Conservation (phyloP, 2,888 invertebrate genomes). For the Frankliniella fusca region DNA sequence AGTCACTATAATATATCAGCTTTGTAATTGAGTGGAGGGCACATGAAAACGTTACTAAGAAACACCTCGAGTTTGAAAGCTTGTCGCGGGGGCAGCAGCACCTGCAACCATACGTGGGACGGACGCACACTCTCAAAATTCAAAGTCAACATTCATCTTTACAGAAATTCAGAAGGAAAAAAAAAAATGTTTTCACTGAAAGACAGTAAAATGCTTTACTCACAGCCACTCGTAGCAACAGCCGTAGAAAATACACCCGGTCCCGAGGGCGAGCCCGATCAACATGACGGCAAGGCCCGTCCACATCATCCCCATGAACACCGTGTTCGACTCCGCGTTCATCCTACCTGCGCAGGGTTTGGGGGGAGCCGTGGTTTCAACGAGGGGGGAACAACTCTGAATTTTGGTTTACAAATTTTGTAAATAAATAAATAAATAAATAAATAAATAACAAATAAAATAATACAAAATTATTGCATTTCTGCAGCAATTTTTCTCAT, state of each 20-base stretch:
- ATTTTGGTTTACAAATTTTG: no score
- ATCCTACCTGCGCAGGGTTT: neutral
- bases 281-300: neutral
- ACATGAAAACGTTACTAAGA: neutral
- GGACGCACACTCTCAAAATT: neutral
- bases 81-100: neutral
- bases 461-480: no score
- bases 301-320: conserved; percentile 14
- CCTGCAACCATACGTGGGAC: neutral
- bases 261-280: neutral
- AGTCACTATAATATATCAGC: no score
- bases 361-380: no score
- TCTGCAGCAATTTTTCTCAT: no score
- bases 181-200: no score
- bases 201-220: neutral
- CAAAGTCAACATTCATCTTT: neutral
- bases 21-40: neutral
- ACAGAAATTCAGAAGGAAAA: no score
- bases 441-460: no score
- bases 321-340: neutral
- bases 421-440: no score
- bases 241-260: neutral
- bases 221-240: neutral
- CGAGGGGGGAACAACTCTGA: no score
- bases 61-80: neutral